These are phyloP conservation scores for Enteromius trimaculatus DNA, from an alignment of 2,797 vertebrate species.

Conservation along the genomic window DNA sequence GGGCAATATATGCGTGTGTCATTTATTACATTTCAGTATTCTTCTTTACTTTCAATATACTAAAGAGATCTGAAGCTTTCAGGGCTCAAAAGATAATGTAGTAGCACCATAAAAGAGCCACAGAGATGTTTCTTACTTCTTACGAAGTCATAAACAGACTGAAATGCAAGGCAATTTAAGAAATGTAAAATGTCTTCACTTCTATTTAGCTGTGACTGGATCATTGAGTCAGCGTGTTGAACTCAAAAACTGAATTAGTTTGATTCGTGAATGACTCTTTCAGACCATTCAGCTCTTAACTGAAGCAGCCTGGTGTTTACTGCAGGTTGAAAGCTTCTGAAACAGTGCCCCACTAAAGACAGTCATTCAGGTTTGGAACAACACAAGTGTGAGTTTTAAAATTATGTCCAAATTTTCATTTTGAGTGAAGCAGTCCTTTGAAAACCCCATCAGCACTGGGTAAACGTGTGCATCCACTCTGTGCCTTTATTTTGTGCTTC, in stretches of 20 bases:
- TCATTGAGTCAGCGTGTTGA: not conserved
- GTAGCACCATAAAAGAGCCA: not conserved
- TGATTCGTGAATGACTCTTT: conserved; percentile 5
- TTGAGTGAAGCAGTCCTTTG: not conserved
- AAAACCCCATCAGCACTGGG: not conserved
- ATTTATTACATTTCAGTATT: not conserved
- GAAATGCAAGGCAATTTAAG: not conserved
- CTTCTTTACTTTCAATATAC: not conserved
- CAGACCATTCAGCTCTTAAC: conserved; percentile 3
- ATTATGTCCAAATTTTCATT: not conserved
- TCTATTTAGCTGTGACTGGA: not conserved
- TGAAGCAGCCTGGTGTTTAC: not conserved
- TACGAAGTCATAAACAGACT: not conserved
- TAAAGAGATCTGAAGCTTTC: not conserved
- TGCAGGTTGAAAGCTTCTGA: conserved; percentile 1
- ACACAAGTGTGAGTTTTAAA: not conserved
- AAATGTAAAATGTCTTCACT: not conserved
- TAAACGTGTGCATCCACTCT: conserved; percentile 8
- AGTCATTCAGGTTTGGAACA: not conserved
- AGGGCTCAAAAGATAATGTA: not conserved
- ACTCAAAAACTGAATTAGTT: conserved; percentile 1
- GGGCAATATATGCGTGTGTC: not conserved
- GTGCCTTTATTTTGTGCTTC: conserved; percentile 12
- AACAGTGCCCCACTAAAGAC: not conserved
- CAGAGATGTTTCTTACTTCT: not conserved